Conservation (phyloP, 2,113 vertebrate species). For the Podarcis raffonei region DNA sequence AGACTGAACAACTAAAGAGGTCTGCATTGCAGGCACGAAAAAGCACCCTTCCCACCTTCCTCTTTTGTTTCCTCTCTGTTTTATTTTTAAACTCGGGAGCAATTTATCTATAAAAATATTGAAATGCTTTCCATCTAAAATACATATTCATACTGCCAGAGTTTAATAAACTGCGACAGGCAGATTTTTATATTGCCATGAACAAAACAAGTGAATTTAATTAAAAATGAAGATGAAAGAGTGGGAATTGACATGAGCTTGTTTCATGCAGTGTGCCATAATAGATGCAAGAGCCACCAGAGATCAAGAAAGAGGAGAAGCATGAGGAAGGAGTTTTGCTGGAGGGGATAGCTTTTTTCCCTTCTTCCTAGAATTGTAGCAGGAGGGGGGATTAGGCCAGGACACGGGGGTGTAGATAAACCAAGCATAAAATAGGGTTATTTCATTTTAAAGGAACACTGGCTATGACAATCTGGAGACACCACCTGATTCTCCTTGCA, state of each 20-base stretch:
- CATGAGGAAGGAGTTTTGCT: conserved; percentile 38
- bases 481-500: conserved; percentile 2
- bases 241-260: conserved; percentile 51
- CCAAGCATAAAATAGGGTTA: not conserved
- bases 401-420: not conserved
- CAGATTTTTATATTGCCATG: conserved; percentile 36
- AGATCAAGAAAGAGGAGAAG: conserved; percentile 38
- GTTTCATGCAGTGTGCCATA: conserved; percentile 44
- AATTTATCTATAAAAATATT: conserved; percentile 44
- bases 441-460: conserved; percentile 8
- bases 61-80: not conserved
- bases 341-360: conserved; percentile 31
- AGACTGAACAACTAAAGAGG: not conserved
- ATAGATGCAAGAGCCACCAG: conserved; percentile 52
- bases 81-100: conserved; percentile 13
- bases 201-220: conserved; percentile 62
- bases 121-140: conserved; percentile 50
- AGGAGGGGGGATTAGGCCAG: not conserved
- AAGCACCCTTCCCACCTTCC: not conserved
- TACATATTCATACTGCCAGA: conserved; percentile 58
- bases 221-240: conserved; percentile 60
- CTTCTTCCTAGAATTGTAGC: not conserved
- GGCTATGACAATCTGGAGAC: not conserved
- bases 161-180: conserved; percentile 51
- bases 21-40: not conserved